Evolutionary conservation across 2,888 invertebrate genomes (phyloP).

Genomic region (Malacosoma neustria): DNA sequence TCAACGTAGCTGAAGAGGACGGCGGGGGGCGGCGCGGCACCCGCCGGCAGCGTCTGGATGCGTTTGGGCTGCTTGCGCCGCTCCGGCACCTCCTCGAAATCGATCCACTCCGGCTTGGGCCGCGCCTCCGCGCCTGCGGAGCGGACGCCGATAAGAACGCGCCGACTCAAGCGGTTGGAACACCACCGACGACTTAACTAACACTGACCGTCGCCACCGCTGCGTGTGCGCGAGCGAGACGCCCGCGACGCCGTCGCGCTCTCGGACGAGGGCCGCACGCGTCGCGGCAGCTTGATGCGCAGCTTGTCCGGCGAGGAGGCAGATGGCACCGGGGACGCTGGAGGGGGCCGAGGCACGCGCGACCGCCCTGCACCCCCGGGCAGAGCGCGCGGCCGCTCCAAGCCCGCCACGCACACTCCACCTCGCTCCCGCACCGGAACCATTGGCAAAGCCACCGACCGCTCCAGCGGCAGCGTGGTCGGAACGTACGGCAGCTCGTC

Average conservation of each 20-base stretch:
- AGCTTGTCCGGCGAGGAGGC: conserved; percentile 34
- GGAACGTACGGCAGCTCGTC: conserved; percentile 92
- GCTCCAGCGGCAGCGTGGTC: conserved; percentile 90
- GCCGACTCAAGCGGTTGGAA: neutral
- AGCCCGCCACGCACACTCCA: conserved; percentile 50
- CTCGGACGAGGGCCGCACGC: conserved; percentile 35
- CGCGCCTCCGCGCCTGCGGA: conserved; percentile 26
- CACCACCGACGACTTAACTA: neutral
- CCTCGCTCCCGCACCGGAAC: conserved; percentile 79
- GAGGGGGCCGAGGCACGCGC: conserved; percentile 23
- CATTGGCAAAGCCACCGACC: conserved; percentile 86
- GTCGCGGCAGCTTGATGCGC: conserved; percentile 44
- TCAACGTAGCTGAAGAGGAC: conserved; percentile 84
- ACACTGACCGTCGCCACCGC: conserved; percentile 39
- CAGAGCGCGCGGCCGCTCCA: conserved; percentile 76
- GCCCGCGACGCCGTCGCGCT: conserved; percentile 11
- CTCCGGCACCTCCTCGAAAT: conserved; percentile 91
- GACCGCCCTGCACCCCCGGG: conserved; percentile 81
- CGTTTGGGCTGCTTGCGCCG: conserved; percentile 86
- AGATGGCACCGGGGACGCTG: conserved; percentile 18
- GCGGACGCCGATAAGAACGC: neutral
- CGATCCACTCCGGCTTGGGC: conserved; percentile 81
- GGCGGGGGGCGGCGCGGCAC: conserved; percentile 39
- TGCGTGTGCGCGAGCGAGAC: conserved; percentile 28
- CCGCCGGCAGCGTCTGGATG: conserved; percentile 85